Percentiles rank a stretch among this genome's conserved stretches.
phyloP scores from a whole-genome alignment of 2,797 vertebrate species.

The Lagodon rhomboides region DNA sequence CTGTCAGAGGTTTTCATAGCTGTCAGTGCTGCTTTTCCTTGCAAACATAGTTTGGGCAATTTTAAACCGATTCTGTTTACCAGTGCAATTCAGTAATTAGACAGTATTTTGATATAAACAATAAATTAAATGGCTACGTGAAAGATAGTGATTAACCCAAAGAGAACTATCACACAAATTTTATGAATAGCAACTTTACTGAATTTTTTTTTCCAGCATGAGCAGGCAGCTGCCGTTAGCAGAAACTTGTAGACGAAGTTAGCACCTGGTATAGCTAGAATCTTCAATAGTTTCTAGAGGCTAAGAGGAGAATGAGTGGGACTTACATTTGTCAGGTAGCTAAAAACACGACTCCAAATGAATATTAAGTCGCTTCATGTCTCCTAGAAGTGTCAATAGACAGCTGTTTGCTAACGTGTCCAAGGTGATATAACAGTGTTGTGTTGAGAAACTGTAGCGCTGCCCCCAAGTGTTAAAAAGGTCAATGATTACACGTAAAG shows the following conservation, averaged over 20 bases:
- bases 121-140: not conserved
- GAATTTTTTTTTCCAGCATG: not conserved
- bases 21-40: not conserved
- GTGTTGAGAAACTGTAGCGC: no score
- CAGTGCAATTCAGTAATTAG: constrained; percentile 1
- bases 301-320: no score
- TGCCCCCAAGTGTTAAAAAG: no score
- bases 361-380: no score
- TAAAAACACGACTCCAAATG: no score
- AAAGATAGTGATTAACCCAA: not conserved
- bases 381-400: no score
- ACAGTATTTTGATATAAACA: not conserved
- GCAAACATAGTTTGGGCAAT: not conserved
- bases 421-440: no score
- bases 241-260: not conserved
- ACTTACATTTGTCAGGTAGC: no score
- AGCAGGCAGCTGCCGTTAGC: not conserved
- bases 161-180: not conserved
- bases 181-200: not conserved
- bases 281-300: no score
- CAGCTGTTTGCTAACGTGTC: no score
- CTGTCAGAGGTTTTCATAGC: not conserved
- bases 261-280: no score
- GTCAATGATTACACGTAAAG: no score
- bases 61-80: not conserved